Evolutionary conservation across 2,113 vertebrate species (phyloP), one percentile per base, ranked within the genome.

Genomic region (Passer domesticus): DNA sequence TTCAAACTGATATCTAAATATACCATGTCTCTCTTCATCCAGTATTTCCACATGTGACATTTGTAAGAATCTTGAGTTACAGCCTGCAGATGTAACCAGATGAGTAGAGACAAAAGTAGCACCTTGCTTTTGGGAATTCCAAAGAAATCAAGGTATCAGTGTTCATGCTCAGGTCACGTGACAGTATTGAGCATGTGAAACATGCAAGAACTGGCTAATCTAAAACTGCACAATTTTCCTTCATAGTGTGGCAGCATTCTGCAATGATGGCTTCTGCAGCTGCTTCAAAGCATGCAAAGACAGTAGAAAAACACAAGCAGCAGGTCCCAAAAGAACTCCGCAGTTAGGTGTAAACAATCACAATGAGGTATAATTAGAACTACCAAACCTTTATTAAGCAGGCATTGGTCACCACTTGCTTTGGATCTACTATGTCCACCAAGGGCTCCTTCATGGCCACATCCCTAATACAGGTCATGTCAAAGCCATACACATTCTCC

Each of bases 401-500:
- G 97, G 99, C 98, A 75, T 99, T 99, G 97, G 99, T 99, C 98
- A 99, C 99, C 98, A 99, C 98, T 98, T 99, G 99, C 97, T 99
- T 99, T 82, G 98, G 97, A 92, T 99, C 99, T 97, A 99, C 99
- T 22, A 99, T 98, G 90, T 99, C 99, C 98, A 99, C 99, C 97
- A 99, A 96, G 4, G 99, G 99, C 86, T 99, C 99, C 98, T 98
- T 99, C 98, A 99, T 99, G 92, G 99, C 99, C 78, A 99, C 99
- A 7, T 99, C 99, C 50, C 99, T 98, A 96, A 99, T 99, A 91
- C 99, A 99, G 88, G 99, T 99, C 99, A 99, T 99, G 98, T 99
- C 99, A 97, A 99, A 99, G 90, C 99, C 99, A 41, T 99, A 99
- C 66, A 99, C 99, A 12, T 99, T 99, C 97, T 99, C 99, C 99